Base-by-base conservation (phyloP, 2,888 invertebrate species). In the Bugula neritina region DNA sequence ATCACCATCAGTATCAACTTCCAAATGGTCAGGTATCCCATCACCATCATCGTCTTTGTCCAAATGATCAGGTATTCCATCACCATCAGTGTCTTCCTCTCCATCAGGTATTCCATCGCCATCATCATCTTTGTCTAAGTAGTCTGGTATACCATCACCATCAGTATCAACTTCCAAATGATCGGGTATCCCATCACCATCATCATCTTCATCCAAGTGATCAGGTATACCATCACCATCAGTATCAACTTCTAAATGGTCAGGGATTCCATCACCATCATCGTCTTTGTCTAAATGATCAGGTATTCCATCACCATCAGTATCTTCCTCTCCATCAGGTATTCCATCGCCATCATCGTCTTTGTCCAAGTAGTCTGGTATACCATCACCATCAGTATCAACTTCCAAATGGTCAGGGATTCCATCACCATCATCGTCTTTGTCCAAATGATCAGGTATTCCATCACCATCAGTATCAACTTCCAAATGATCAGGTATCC, bases 101-200 rank as follows among this genome's bases (percentile, higher is more conserved):
- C 76, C 76, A 1, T 75, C 75, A 71, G 76, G 76, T 52, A 71
- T 72, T 31, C 75, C 75, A 43, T 71, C 72, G 27, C 75, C 74
- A 31, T 63, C 63, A n/a, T n/a, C n/a, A n/a, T n/a, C n/a, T n/a
- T n/a, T n/a, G n/a, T n/a, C n/a, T n/a, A n/a, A n/a, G n/a, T n/a
- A n/a, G n/a, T n/a, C n/a, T n/a, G n/a, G n/a, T n/a, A n/a, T n/a
- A 5, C 80, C 79, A 75, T 80, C 79, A 1, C 78, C 79, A 74
- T 80, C 79, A 25, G 74, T 73, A 55, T 80, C n/a, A n/a, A n/a
- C 79, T 31, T 25, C 31, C n/a, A 31, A 13, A 10, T 25, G 31
- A 63, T 31, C 63, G 2, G 63, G 27, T 29, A 29, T 31, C 3
- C 63, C 31, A 29, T 63, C n/a, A 31, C 29, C 63, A 29, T 25